Conservation (phyloP, 2,888 invertebrate species). For the Chaetoderma sp. region DNA sequence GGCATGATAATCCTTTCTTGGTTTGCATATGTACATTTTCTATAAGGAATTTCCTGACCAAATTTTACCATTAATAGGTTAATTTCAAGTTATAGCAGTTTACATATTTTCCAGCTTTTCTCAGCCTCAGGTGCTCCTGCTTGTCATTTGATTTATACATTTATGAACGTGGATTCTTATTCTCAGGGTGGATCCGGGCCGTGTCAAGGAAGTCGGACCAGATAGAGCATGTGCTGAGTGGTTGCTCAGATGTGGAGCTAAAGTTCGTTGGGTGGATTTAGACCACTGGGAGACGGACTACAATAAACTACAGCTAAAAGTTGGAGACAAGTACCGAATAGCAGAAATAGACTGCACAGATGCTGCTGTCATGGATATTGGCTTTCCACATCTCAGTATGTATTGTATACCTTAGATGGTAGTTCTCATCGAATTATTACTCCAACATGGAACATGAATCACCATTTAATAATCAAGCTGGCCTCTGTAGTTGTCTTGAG, state of each 20-base stretch:
- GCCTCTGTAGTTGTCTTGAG: too few relatives aligned
- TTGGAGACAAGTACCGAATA: conserved; percentile 71
- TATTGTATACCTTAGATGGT: conserved; percentile 15
- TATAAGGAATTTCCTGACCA: too few relatives aligned
- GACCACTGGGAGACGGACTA: conserved; percentile 77
- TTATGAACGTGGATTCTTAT: too few relatives aligned
- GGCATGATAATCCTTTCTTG: too few relatives aligned
- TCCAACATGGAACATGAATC: not conserved
- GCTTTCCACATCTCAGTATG: conserved; percentile 84
- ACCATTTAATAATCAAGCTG: too few relatives aligned
- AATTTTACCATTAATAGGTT: too few relatives aligned
- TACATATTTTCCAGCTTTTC: too few relatives aligned
- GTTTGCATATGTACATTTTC: too few relatives aligned
- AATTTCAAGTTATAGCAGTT: too few relatives aligned
- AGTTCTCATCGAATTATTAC: too few relatives aligned
- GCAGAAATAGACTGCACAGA: conserved; percentile 84
- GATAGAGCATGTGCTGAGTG: conserved; percentile 95
- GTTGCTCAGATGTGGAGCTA: conserved; percentile 90
- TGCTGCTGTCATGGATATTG: conserved; percentile 85
- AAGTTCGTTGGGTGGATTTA: conserved; percentile 78
- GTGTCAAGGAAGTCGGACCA: conserved; percentile 77
- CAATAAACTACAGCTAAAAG: conserved; percentile 78
- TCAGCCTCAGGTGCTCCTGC: too few relatives aligned
- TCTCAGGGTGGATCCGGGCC: conserved; percentile 57
- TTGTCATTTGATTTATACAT: too few relatives aligned